phyloP scores from a whole-genome alignment of 1,140 invertebrate genomes.

The Hermetia illucens region DNA sequence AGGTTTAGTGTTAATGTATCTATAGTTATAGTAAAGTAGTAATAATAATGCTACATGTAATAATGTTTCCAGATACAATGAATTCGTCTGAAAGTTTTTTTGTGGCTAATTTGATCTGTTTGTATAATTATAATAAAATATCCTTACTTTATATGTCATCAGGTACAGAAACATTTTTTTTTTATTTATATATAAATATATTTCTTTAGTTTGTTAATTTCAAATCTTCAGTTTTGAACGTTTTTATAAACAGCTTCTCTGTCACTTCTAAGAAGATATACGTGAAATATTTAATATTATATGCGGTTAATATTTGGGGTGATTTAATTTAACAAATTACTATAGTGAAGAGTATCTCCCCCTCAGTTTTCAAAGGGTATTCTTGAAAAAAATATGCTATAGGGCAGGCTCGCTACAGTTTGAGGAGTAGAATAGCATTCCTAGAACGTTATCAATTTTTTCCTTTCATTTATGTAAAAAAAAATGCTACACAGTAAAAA shows the following conservation, averaged over 20 bases:
- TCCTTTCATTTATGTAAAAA: no score
- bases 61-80: no score
- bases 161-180: not conserved
- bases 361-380: no score
- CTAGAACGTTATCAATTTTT: no score
- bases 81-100: no score
- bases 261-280: not conserved
- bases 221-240: not conserved
- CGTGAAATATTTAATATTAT: not conserved
- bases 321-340: not conserved
- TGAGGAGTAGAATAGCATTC: no score
- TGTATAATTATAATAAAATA: slow-evolving; percentile 1
- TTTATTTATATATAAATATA: not conserved
- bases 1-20: not conserved
- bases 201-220: not conserved
- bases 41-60: no score
- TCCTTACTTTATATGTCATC: not conserved
- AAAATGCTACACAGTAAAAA: no score
- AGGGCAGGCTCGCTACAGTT: no score
- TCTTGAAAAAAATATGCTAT: no score
- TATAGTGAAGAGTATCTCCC: not conserved
- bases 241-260: not conserved
- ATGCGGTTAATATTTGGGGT: not conserved
- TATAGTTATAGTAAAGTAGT: no score
- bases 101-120: not conserved